These are phyloP conservation scores for Acronicta alni DNA, from an alignment of 2,888 invertebrate species.

Conservation along the genomic window DNA sequence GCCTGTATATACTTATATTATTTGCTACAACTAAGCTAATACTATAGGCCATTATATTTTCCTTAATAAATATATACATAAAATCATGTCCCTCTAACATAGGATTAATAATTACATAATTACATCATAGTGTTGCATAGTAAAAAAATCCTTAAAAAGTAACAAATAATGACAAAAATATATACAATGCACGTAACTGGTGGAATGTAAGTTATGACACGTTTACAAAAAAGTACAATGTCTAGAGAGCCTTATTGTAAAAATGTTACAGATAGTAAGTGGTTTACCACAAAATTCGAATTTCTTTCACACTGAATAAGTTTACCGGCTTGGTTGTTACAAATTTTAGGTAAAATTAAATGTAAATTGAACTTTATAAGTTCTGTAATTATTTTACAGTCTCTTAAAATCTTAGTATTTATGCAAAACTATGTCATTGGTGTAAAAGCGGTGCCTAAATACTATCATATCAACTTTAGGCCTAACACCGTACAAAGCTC, in stretches of 20 bases:
- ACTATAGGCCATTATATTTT: constrained; percentile 20
- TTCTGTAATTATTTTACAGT: constrained; percentile 28
- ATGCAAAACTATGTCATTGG: constrained; percentile 33
- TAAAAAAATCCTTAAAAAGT: constrained; percentile 19
- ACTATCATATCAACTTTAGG: constrained; percentile 30
- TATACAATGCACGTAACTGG: constrained; percentile 17
- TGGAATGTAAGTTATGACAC: constrained; percentile 39
- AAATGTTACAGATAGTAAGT: constrained; percentile 1
- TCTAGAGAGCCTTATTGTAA: constrained; percentile 28
- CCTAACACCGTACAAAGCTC: constrained; percentile 32
- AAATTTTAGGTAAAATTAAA: neutral
- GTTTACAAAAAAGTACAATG: constrained; percentile 15
- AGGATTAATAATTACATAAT: constrained; percentile 17
- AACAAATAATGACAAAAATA: constrained; percentile 12
- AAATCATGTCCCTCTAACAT: constrained; percentile 9
- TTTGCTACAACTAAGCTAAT: constrained; percentile 5
- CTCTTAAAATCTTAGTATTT: constrained; percentile 29
- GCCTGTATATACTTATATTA: constrained; percentile 4
- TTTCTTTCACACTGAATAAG: neutral
- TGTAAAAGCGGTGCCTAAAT: constrained; percentile 27
- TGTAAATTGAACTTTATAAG: constrained; percentile 20
- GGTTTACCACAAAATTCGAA: neutral
- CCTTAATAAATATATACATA: constrained; percentile 11
- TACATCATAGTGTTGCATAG: constrained; percentile 16
- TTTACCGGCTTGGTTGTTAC: neutral